phyloP scores from a whole-genome alignment of 2,113 vertebrate genomes.

The Vidua macroura region DNA sequence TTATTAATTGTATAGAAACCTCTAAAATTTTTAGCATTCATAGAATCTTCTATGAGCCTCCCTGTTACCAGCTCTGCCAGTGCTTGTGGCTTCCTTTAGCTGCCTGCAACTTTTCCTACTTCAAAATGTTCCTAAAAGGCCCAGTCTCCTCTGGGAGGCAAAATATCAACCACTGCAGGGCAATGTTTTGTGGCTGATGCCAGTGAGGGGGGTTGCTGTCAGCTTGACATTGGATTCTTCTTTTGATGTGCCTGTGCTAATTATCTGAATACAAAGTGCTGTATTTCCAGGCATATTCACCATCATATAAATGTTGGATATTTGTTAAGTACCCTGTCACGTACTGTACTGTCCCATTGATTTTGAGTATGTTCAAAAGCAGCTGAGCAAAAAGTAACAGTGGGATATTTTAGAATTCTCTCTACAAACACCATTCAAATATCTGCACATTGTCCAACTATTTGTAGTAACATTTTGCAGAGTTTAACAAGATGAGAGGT shows the following conservation, averaged over 20 bases:
- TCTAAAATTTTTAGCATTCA: background rate
- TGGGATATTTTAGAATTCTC: background rate
- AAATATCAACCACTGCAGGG: background rate
- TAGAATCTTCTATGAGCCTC: background rate
- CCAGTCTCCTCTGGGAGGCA: background rate
- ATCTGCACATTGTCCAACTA: background rate
- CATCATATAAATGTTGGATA: background rate
- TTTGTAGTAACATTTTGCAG: background rate
- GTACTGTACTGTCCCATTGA: background rate
- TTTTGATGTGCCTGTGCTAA: background rate
- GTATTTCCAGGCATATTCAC: background rate
- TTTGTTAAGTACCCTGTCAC: background rate
- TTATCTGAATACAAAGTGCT: background rate
- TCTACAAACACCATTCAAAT: background rate
- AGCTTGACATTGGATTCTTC: background rate
- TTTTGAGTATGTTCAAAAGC: background rate
- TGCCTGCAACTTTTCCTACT: background rate
- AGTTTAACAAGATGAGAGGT: background rate
- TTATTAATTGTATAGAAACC: background rate
- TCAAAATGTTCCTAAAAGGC: background rate
- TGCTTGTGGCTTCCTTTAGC: background rate
- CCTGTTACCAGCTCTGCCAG: background rate
- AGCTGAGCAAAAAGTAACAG: background rate
- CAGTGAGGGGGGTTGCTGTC: background rate
- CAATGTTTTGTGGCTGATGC: background rate